Base-by-base conservation (phyloP, 2,113 vertebrate species). In the Patagioenas fasciata region DNA sequence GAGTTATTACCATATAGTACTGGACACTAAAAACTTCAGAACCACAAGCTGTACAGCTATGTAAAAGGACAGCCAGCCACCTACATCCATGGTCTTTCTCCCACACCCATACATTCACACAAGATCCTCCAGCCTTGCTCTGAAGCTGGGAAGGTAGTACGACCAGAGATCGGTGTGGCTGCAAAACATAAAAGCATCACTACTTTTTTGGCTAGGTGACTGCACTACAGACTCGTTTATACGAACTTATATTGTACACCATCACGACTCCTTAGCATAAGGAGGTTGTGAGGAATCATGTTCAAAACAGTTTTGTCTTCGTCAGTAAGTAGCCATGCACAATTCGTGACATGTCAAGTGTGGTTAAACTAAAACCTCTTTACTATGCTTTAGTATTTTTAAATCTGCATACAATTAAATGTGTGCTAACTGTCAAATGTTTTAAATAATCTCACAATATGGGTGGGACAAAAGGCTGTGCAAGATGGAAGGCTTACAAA, bases 271-370 rank as follows among this genome's bases (percentile, higher is more conserved):
- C 21, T 84, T 77, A 47, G 15, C 60, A 72, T 56, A 18, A 60
- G 38, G 9, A 87, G 7, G 3, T 1, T 56, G 13, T 15, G 25
- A 84, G 80, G 7, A 38, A 23, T 11, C 0, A 0, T 19, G 38
- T 17, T 67, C 17, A 72, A 26, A 88, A 32, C 4, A 47, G 10
- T 74, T 74, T 31, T 81, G 4, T 31, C 15, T 62, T 67, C 44
- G 57, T 44, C 26, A 50, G 53, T 21, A 66, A 69, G 50, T 2
- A 53, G 21, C 13, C 29, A 60, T 5, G 32, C 32, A 78, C 25
- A 26, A 70, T 6, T 61, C 21, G 48, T 19, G 2, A 70, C 28
- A 38, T 15, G 47, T 15, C 28, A 56, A 50, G 13, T 54, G 12
- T 26, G 18, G 26, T 66, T 44, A 34, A 79, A 67, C 25, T 14